Base-by-base conservation (phyloP, 2,888 invertebrate species). In the Lacanobia oleracea region DNA sequence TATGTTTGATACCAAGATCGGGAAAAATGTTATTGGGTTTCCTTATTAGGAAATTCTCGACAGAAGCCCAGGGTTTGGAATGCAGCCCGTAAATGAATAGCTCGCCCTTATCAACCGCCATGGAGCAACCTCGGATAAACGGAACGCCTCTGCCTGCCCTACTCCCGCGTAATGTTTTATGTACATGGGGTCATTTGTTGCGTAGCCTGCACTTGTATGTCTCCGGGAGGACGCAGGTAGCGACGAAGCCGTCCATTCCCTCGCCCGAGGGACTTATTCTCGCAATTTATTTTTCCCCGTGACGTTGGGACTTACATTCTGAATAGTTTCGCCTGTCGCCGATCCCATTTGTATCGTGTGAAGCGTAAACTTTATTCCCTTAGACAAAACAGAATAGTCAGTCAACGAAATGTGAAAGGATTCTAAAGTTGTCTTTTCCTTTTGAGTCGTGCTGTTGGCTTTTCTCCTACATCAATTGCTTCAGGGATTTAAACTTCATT, bases 271-370 rank as follows among this genome's bases (percentile, higher is more conserved):
- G 86, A 87, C 85, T 88, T 88, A 88, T 90, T 88, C 84, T 77
- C 72, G 79, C 88, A 88, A 91, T 91, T 89, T 91, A 88, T 91
- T 86, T 90, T 86, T 63, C 76, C 67, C 81, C 65, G 75, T 80
- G 88, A 87, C 87, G 81, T 78, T 75, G 84, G 84, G 85, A 86
- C 86, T 89, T 87, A 86, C 82, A 86, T 88, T 89, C 87, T 80
- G 86, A 88, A 90, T 86, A 86, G 86, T 86, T 82, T 86, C 54
- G 77, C 77, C 69, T 86, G 86, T 87, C 87, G 80, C 83, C 85
- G 85, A 89, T 89, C 87, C 85, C 81, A 87, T 88, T 86, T 84
- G 75, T 85, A 77, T 71, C 69, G 68, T 71, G 75, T 73, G 65
- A 75, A 81, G 71, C 75, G 72, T 77, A 79, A 84, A 87, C 83